These are phyloP conservation scores for Muscicapa comitata DNA, from an alignment of 2,797 vertebrate genomes.

Conservation along the genomic window DNA sequence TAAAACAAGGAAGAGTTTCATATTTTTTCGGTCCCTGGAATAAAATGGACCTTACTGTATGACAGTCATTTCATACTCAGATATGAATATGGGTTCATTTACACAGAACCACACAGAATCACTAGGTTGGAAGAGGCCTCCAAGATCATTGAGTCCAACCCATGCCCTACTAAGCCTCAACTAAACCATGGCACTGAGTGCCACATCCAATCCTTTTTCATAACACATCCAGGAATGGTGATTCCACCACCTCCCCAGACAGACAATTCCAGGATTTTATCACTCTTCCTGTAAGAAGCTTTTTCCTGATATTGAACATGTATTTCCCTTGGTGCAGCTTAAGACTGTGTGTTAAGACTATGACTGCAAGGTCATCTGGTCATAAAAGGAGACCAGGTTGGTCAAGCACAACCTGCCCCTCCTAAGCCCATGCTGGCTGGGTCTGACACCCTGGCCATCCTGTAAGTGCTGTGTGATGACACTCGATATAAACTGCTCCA, in stretches of 20 bases:
- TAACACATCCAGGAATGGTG: neutral
- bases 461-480: no score
- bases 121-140: neutral
- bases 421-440: neutral
- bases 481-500: no score
- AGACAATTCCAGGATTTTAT: neutral
- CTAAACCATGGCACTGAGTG: rapidly evolving
- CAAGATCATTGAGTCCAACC: neutral
- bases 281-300: neutral
- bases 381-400: neutral
- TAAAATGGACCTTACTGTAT: neutral
- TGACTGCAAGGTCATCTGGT: neutral
- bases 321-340: neutral
- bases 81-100: neutral
- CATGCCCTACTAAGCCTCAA: no score
- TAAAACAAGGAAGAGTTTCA: neutral
- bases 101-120: neutral
- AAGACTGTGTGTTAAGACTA: no score
- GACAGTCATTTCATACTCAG: neutral
- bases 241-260: rapidly evolving
- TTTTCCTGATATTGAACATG: neutral
- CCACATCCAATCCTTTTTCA: neutral
- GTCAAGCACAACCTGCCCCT: rapidly evolving
- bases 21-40: neutral
- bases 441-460: neutral